Percentiles rank a stretch among this genome's conserved stretches.
Conservation (phyloP, 1,140 invertebrate genomes). For the Ostrea edulis region DNA sequence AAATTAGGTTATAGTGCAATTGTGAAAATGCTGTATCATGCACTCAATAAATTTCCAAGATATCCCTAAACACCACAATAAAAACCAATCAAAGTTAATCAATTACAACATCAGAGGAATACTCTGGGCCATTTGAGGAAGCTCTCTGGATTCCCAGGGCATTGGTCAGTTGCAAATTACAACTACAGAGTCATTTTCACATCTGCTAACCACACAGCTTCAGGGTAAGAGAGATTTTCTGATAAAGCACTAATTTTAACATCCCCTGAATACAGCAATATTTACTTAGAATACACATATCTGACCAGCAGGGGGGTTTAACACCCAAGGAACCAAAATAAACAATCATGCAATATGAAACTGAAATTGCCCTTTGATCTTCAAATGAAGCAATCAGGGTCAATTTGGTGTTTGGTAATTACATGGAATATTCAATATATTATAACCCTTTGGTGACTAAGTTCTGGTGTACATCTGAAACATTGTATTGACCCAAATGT, state of each 20-base stretch:
- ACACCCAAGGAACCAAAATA: conserved; percentile 27
- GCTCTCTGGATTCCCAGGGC: background rate
- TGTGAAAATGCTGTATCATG: background rate
- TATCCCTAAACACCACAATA: background rate
- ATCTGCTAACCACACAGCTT: conserved; percentile 19
- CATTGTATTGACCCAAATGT: conserved; percentile 21
- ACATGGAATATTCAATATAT: conserved; percentile 12
- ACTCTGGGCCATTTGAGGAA: conserved; percentile 3
- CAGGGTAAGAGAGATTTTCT: conserved; percentile 8
- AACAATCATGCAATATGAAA: conserved; percentile 30
- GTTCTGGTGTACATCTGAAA: background rate
- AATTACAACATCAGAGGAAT: conserved; percentile 5
- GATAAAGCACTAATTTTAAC: conserved; percentile 32
- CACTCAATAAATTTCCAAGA: background rate
- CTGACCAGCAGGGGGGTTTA: background rate
- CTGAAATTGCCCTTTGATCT: conserved; percentile 21
- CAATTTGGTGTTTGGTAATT: conserved; percentile 35
- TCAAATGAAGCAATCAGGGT: conserved; percentile 19
- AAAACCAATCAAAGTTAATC: background rate
- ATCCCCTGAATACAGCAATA: conserved; percentile 9
- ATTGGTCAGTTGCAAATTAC: background rate
- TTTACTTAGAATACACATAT: conserved; percentile 28
- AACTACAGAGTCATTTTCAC: conserved; percentile 24
- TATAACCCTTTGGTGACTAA: conserved; percentile 18
- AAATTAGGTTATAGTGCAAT: background rate